Evolutionary conservation across 2,888 invertebrate genomes (phyloP), one percentile per base, ranked within the genome.

Genomic region (Thelaira solivaga): DNA sequence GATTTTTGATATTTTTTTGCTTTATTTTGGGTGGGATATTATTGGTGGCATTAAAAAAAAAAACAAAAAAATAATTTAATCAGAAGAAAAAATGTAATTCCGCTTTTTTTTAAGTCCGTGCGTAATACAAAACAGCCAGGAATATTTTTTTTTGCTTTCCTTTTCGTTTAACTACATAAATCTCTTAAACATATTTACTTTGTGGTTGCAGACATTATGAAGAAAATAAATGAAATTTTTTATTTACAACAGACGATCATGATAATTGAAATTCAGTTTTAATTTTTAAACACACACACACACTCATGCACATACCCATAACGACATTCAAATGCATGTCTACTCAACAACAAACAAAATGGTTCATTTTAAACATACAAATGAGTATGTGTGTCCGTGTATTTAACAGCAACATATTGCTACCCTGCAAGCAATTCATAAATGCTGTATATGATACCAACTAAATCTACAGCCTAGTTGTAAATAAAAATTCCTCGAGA

Each of bases 201-300:
- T 57, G 55, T 45, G 45, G 57, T 29, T 47, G 47, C 13, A 34
- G 31, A 61, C 31, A n/a, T n/a, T n/a, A 68, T 8, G 31, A 24
- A 47, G 47, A 18, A 47, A 36, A 62, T 13, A 8, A 47, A 47
- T 16, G 18, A 55, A 47, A 72, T 57, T 45, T 26, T 24, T 13
- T n/a, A 10, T 64, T 55, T 39, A 45, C 36, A 72, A 57, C 55
- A n/a, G n/a, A 57, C 22, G 64, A 55, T 72, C 55, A 39, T 64
- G 55, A 72, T 31, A 72, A 72, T 57, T 72, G 36, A 47, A 72
- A 64, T 72, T 72, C 31, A 64, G 47, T 39, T 72, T 72, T 49
- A 34, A 24, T 24, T 59, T 16, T 22, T 18, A 29, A n/a, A 24
- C 18, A 39, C 24, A 20, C 4, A 24, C 47, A 36, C 16, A 39